Conservation (phyloP, 2,888 invertebrate genomes). For the Amphipyra berbera region DNA sequence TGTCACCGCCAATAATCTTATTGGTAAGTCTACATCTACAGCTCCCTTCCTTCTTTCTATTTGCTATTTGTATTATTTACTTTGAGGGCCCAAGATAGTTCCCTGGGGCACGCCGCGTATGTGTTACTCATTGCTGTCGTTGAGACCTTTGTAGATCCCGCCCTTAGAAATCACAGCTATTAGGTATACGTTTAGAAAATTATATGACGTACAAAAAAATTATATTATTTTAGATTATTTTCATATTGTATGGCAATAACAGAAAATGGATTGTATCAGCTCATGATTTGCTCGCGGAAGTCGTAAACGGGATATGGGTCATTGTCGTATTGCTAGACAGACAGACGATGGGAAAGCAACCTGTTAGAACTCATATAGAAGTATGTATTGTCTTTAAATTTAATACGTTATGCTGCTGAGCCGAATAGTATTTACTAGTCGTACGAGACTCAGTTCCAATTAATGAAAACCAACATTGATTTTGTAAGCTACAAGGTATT, state of each 20-base stretch:
- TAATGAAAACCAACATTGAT: conserved; percentile 10
- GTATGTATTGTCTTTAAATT: conserved; percentile 35
- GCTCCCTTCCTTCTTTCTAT: neutral
- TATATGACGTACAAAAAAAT: too few species aligned
- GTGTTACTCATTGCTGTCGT: neutral
- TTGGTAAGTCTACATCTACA: conserved; percentile 91
- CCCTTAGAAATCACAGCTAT: too few species aligned
- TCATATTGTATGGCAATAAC: conserved; percentile 3
- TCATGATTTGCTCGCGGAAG: conserved; percentile 43
- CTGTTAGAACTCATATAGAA: conserved; percentile 20
- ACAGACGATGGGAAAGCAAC: conserved; percentile 34
- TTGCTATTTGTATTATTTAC: neutral
- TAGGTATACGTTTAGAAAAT: too few species aligned
- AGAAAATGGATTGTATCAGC: conserved; percentile 34
- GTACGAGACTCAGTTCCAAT: conserved; percentile 7
- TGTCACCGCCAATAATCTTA: conserved; percentile 96
- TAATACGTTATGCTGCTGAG: conserved; percentile 16
- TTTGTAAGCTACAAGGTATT: neutral
- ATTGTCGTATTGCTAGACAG: conserved; percentile 43
- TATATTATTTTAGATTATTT: neutral
- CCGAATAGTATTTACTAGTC: neutral
- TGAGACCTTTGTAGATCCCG: neutral
- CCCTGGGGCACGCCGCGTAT: neutral
- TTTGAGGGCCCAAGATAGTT: neutral
- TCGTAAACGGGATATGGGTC: conserved; percentile 52